Conservation (phyloP, 2,113 vertebrate genomes). For the Puma concolor region DNA sequence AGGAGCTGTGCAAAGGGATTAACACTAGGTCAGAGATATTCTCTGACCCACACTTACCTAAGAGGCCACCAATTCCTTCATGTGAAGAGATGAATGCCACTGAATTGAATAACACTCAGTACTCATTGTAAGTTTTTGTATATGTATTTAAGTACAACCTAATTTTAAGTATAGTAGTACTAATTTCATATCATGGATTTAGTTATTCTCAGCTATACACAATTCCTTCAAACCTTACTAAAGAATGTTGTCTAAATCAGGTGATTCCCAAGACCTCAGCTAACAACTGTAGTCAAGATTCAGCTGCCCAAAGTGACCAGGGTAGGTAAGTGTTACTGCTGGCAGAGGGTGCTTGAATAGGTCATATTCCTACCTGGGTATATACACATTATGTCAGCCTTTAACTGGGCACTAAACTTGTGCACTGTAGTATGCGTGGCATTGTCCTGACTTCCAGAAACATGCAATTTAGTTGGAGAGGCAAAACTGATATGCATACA, state of each 20-base stretch:
- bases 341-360: not conserved
- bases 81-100: not conserved
- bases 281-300: slow-evolving; percentile 35
- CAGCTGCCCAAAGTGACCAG: not conserved
- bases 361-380: not conserved
- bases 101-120: not conserved
- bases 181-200: not conserved
- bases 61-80: not conserved
- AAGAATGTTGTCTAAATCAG: not conserved
- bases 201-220: slow-evolving; percentile 24
- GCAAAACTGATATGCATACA: not conserved
- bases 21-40: not conserved
- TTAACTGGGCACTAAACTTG: not conserved
- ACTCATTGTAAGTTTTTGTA: not conserved
- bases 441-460: slow-evolving; percentile 29
- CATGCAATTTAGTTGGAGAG: not conserved
- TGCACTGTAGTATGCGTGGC: not conserved
- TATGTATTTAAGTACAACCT: not conserved
- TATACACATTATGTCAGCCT: not conserved
- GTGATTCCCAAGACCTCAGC: not conserved
- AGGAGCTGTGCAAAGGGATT: not conserved
- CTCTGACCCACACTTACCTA: not conserved
- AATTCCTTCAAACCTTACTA: not conserved
- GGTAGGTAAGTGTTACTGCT: not conserved
- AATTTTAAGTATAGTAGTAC: not conserved